phyloP scores from a whole-genome alignment of 2,888 invertebrate species.

The Yponomeuta plumbellus region DNA sequence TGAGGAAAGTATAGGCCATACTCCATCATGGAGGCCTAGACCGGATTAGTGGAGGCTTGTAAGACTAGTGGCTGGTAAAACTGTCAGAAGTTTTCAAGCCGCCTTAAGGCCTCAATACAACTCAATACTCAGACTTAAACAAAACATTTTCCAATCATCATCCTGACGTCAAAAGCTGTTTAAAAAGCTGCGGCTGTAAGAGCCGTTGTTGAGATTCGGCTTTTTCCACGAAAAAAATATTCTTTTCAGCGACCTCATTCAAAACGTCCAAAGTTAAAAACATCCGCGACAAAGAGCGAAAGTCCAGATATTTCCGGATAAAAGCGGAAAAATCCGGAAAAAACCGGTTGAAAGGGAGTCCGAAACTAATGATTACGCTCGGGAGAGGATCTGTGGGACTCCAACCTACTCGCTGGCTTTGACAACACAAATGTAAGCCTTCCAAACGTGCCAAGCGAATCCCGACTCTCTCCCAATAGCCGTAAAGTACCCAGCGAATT shows the following conservation, averaged over 20 bases:
- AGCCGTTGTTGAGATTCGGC: no score
- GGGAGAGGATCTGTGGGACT: conserved; percentile 4
- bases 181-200: no score
- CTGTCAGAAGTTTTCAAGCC: no score
- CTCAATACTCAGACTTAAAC: no score
- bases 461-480: not conserved
- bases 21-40: no score
- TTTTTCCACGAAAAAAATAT: conserved; percentile 13
- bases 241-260: conserved; percentile 15
- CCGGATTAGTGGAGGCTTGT: no score
- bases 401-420: not conserved
- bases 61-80: no score
- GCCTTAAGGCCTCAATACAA: no score
- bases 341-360: not conserved
- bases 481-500: not conserved
- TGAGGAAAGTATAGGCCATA: no score
- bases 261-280: conserved; percentile 15
- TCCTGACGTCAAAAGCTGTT: no score
- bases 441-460: not conserved
- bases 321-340: conserved; percentile 35
- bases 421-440: conserved; percentile 6
- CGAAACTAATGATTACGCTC: conserved; percentile 43
- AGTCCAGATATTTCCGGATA: conserved; percentile 44
- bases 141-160: no score
- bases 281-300: conserved; percentile 22